phyloP scores from a whole-genome alignment of 2,113 vertebrate genomes.

The Apeltes quadracus region DNA sequence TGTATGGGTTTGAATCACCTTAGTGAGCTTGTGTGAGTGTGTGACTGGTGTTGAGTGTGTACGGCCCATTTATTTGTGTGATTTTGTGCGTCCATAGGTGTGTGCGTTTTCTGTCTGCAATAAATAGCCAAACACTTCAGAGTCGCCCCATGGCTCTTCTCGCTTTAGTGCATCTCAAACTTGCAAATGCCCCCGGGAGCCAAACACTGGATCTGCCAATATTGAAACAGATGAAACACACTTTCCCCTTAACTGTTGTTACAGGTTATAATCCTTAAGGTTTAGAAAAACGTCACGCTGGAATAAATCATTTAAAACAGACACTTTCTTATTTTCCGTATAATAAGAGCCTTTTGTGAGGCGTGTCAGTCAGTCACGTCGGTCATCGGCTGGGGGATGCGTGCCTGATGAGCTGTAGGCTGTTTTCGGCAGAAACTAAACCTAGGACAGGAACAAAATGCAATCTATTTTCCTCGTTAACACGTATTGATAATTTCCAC shows the following conservation, averaged over 20 bases:
- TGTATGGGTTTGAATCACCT: constrained; percentile 52
- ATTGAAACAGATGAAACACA: constrained; percentile 61
- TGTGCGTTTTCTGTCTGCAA: constrained; percentile 56
- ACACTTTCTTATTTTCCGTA: constrained; percentile 35
- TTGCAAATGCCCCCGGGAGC: constrained; percentile 60
- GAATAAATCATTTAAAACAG: constrained; percentile 49
- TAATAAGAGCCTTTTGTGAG: too few species aligned
- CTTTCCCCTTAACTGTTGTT: constrained; percentile 39
- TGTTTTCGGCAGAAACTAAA: too few species aligned
- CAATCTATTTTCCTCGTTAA: too few species aligned
- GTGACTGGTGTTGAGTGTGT: constrained; percentile 45
- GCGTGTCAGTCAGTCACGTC: too few species aligned
- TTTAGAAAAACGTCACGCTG: constrained; percentile 48
- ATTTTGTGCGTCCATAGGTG: constrained; percentile 16
- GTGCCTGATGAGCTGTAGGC: too few species aligned
- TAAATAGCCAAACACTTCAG: constrained; percentile 71
- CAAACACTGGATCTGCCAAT: constrained; percentile 74
- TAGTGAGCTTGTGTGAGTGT: constrained; percentile 47
- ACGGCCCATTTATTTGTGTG: constrained; percentile 30
- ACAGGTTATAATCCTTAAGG: constrained; percentile 57
- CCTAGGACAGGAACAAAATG: too few species aligned
- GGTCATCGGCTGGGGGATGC: too few species aligned
- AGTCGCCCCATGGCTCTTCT: constrained; percentile 62
- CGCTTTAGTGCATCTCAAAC: constrained; percentile 70
- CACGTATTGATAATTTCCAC: too few species aligned